Base-by-base conservation (phyloP, 2,113 vertebrate genomes). In the Perca schrenkii region DNA sequence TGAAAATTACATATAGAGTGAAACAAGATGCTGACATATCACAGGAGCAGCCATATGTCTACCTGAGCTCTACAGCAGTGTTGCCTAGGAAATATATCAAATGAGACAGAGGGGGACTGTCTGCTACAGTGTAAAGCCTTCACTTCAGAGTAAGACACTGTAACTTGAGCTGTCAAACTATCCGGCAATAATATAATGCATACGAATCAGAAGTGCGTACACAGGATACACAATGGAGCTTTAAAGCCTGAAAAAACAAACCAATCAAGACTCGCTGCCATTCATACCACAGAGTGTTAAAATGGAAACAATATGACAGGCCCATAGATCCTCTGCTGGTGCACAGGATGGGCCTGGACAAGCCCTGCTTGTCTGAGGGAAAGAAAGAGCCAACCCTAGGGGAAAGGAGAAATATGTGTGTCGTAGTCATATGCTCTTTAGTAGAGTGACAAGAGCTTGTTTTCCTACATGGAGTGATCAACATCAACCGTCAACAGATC, bases 341-440 rank as follows among this genome's bases (percentile, higher is more conserved):
- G 14, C 56, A 83, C 62, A 61, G 73, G 83, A 84, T 85, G 74
- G 53, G 94, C 58, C 90, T 70, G 66, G 80, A 88, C 94, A 93
- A 34, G 94, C 69, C 85, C 64, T 14, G 22, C 71, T 64, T 77
- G 49, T 87, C 77, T 68, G 77, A 69, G 60, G 15, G 58, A 40
- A 43, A 84, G 79, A 67, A 31, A 14, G 25, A 79, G 67, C 31
- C 70, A 71, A 70, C 28, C 69, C 57, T n/a, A 53, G 14, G 54
- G 46, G 31, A 62, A 67, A 80, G 13, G 34, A 62, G 28, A 86
- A 84, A 86, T 75, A 63, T 75, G 63, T 66, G 77, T 79, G 85
- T 80, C 28, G 28, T 28, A 28, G 28, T 28, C 28, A 28, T 28
- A 28, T 28, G 7, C 61, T 60, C 8, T 71, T 31, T 22, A 19